A percentile compares a stretch with the other conserved stretches of the same genome.
Conservation (phyloP, 2,113 vertebrate genomes). For the Calonectris borealis region DNA sequence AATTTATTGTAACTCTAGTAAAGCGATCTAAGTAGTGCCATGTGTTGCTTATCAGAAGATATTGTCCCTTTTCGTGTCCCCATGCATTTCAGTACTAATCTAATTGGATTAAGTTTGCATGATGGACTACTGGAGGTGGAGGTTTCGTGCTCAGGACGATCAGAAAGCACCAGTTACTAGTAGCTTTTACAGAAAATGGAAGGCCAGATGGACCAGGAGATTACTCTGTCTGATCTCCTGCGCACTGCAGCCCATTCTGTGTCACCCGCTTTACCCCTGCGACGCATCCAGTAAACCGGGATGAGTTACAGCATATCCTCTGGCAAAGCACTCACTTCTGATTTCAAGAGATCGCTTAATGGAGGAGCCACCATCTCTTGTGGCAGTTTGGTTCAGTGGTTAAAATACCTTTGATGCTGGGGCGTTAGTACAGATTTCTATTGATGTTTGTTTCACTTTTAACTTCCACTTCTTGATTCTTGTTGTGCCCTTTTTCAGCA, state of each 20-base stretch:
- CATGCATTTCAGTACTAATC: not conserved
- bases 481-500: constrained; percentile 21
- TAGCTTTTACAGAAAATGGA: constrained; percentile 29
- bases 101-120: not conserved
- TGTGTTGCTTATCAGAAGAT: not conserved
- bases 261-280: not conserved
- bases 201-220: constrained; percentile 41
- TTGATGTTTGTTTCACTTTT: constrained; percentile 44
- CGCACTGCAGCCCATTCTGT: not conserved
- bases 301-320: not conserved
- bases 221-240: constrained; percentile 35
- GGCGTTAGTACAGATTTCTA: not conserved
- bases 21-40: fast-evolving
- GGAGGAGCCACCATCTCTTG: not conserved
- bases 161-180: not conserved
- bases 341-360: not conserved
- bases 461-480: constrained; percentile 37
- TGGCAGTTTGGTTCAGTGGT: not conserved
- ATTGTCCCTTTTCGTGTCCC: not conserved
- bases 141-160: not conserved
- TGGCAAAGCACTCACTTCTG: not conserved
- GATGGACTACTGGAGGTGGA: not conserved
- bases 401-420: not conserved
- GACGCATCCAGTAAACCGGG: not conserved
- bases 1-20: not conserved